Evolutionary conservation across 2,888 invertebrate genomes (phyloP).

Genomic region (Bembecia ichneumoniformis): DNA sequence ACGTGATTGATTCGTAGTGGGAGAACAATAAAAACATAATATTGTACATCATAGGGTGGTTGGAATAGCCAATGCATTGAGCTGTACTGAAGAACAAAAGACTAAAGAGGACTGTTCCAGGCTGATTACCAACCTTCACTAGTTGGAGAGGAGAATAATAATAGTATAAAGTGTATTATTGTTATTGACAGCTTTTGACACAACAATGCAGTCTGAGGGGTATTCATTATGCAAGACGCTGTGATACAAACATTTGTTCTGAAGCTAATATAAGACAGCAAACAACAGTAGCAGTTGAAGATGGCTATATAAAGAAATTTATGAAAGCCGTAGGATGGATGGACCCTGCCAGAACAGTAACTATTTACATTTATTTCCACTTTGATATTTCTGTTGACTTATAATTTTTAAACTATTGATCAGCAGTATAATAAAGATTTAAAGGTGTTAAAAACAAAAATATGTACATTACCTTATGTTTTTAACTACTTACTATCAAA

Average conservation of each 20-base stretch:
- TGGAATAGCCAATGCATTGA: too few species aligned
- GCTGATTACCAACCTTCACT: too few species aligned
- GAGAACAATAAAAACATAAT: too few species aligned
- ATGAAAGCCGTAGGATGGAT: conserved; percentile 74
- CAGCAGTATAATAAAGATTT: too few species aligned
- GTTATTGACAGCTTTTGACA: not conserved
- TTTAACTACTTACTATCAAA: too few species aligned
- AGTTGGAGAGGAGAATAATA: too few species aligned
- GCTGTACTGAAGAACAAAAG: too few species aligned
- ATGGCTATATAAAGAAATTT: conserved; percentile 70
- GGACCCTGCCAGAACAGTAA: conserved; percentile 70
- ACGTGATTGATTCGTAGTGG: too few species aligned
- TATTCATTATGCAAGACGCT: not conserved
- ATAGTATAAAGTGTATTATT: not conserved
- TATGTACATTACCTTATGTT: too few species aligned
- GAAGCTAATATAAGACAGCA: conserved; percentile 21
- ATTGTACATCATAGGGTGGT: too few species aligned
- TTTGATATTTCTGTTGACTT: not conserved
- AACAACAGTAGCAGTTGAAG: conserved; percentile 46
- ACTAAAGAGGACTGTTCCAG: too few species aligned
- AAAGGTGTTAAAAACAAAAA: not conserved
- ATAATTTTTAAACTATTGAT: not conserved
- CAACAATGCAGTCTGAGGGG: not conserved
- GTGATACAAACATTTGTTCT: not conserved
- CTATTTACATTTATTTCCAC: conserved; percentile 9